These are phyloP conservation scores for Sphaeridia pumilis DNA, from an alignment of 2,888 invertebrate species.

Conservation along the genomic window DNA sequence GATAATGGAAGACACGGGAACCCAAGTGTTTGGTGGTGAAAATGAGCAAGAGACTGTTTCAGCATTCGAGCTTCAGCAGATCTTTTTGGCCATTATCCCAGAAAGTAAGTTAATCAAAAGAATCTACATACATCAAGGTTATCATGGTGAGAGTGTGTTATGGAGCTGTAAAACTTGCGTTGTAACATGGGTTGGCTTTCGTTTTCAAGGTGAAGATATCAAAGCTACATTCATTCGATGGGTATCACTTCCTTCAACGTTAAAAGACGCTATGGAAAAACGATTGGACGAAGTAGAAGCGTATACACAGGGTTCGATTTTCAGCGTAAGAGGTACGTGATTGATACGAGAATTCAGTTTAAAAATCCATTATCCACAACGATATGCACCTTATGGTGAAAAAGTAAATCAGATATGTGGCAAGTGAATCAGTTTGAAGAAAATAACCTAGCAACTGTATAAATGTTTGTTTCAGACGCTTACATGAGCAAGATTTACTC, in stretches of 20 bases:
- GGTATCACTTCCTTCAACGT: conserved; percentile 1
- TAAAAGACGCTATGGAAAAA: conserved; percentile 3
- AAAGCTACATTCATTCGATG: conserved; percentile 8
- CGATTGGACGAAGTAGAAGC: not conserved
- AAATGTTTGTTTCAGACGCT: not conserved
- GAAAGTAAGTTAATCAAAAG: conserved; percentile 2
- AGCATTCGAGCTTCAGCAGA: conserved; percentile 4
- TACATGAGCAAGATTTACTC: conserved; percentile 3
- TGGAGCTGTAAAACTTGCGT: not conserved
- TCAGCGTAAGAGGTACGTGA: too few species aligned
- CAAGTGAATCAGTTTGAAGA: too few species aligned
- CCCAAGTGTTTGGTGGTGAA: too few species aligned
- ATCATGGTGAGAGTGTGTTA: not conserved
- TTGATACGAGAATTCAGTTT: too few species aligned
- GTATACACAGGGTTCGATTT: too few species aligned
- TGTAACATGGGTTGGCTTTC: not conserved
- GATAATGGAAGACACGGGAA: too few species aligned
- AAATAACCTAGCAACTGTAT: not conserved
- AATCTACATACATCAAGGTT: not conserved
- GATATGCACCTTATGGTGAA: too few species aligned
- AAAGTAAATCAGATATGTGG: too few species aligned
- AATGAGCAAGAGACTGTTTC: conserved; percentile 1
- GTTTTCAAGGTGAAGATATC: not conserved
- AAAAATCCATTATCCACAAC: too few species aligned
- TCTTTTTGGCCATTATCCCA: conserved; percentile 10